These are phyloP conservation scores for Anagyrus pseudococci DNA, from an alignment of 2,888 invertebrate genomes.

Conservation along the genomic window DNA sequence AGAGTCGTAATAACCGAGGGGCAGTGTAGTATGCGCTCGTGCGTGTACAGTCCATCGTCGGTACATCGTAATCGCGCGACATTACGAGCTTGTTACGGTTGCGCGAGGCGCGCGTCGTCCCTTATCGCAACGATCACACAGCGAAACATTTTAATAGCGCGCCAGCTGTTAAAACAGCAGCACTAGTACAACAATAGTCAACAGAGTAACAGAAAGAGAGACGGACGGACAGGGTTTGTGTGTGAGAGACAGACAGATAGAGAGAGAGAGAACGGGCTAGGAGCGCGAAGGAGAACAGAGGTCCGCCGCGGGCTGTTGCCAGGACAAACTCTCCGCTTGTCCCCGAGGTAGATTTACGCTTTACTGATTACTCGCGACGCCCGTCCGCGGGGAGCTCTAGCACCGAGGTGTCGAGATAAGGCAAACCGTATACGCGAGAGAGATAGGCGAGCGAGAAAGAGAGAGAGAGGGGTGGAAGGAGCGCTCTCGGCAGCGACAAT, in stretches of 20 bases:
- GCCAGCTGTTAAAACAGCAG: conserved; percentile 18
- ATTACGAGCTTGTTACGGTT: conserved; percentile 4
- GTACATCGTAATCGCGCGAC: too few species aligned
- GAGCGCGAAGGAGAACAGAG: too few species aligned
- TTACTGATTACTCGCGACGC: conserved; percentile 44
- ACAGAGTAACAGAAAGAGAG: not conserved
- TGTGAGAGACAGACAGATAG: too few species aligned
- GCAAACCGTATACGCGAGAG: conserved; percentile 43
- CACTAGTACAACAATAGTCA: not conserved
- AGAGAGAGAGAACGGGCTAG: not conserved
- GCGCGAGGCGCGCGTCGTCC: not conserved
- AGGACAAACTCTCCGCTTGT: conserved; percentile 40
- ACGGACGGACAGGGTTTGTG: too few species aligned
- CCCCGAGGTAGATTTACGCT: conserved; percentile 44
- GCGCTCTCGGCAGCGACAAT: conserved; percentile 46
- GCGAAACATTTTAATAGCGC: conserved; percentile 32
- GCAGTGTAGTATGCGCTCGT: too few species aligned
- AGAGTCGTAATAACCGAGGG: too few species aligned
- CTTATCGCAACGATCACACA: conserved; percentile 22
- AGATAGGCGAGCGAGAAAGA: not conserved
- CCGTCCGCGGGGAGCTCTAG: conserved; percentile 17
- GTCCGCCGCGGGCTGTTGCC: too few species aligned
- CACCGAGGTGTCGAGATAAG: conserved; percentile 47
- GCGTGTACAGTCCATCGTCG: too few species aligned
- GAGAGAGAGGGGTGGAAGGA: too few species aligned